phyloP scores from a whole-genome alignment of 2,888 invertebrate species.

The Andrena dorsata region DNA sequence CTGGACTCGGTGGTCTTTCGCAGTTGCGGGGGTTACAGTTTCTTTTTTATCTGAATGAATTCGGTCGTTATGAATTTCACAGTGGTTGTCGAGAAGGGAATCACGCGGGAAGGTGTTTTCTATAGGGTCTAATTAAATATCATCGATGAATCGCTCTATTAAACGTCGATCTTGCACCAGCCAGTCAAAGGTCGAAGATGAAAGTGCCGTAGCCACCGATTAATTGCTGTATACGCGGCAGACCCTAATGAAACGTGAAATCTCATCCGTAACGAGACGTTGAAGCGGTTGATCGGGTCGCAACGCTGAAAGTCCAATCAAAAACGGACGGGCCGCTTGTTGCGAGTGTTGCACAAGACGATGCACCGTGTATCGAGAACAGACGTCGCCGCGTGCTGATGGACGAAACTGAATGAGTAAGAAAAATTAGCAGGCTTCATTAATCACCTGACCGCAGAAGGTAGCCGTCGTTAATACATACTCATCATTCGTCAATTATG shows the following conservation, averaged over 20 bases:
- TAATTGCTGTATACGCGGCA: conserved; percentile 7
- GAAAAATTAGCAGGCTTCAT: conserved; percentile 32
- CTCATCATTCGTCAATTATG: conserved; percentile 37
- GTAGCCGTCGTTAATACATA: conserved; percentile 8
- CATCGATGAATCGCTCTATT: conserved; percentile 38
- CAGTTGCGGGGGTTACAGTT: neutral
- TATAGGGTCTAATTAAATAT: conserved; percentile 22
- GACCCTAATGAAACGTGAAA: conserved; percentile 39
- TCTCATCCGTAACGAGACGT: conserved; percentile 24
- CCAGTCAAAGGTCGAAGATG: conserved; percentile 29
- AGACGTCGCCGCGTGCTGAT: neutral
- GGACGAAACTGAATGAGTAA: conserved; percentile 2
- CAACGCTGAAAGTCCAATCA: conserved; percentile 27
- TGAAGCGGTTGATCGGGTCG: neutral
- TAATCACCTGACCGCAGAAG: conserved; percentile 35
- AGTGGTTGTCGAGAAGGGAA: neutral
- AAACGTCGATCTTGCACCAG: conserved; percentile 15
- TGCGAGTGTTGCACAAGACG: neutral
- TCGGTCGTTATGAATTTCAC: no score
- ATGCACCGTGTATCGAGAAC: neutral
- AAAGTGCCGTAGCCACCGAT: conserved; percentile 15
- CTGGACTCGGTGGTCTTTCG: neutral
- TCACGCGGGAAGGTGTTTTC: neutral
- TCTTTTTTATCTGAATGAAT: no score
- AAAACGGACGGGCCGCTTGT: neutral